phyloP scores from a whole-genome alignment of 2,113 vertebrate species.

The Sinocyclocheilus anshuiensis region DNA sequence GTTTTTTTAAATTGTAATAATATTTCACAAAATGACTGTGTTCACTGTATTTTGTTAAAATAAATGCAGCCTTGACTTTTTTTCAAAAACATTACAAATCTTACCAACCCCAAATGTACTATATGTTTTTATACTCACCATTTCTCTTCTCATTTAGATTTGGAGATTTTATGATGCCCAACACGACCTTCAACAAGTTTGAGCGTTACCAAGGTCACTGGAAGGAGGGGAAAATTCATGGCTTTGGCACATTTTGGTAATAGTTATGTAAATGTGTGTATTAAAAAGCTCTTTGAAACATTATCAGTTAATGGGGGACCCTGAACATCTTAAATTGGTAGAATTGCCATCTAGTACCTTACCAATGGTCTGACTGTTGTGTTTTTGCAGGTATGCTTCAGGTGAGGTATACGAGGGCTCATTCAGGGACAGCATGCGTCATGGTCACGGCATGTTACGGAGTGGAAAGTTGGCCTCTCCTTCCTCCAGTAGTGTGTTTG shows the following conservation, averaged over 20 bases:
- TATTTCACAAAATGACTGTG: background rate
- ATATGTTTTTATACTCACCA: background rate
- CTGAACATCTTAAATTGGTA: background rate
- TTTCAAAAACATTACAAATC: background rate
- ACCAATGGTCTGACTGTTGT: background rate
- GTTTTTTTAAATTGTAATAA: background rate
- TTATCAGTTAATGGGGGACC: background rate
- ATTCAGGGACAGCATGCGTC: constrained; percentile 89
- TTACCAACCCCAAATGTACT: background rate
- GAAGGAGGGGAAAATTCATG: constrained; percentile 95
- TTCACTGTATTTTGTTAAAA: background rate
- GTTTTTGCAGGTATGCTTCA: constrained; percentile 82
- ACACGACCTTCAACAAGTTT: constrained; percentile 81
- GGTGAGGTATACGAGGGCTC: constrained; percentile 97
- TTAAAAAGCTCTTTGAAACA: background rate
- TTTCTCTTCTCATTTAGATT: constrained; percentile 71
- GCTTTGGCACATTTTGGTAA: constrained; percentile 92
- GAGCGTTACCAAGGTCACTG: constrained; percentile 91
- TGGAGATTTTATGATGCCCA: constrained; percentile 86
- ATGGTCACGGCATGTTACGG: constrained; percentile 92
- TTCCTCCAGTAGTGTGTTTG: constrained; percentile 93
- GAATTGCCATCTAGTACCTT: background rate
- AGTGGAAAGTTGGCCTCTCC: constrained; percentile 87
- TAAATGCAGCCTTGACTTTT: background rate
- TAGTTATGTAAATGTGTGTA: background rate